Evolutionary conservation across 2,113 vertebrate genomes (phyloP), one percentile per base, ranked within the genome.

Genomic region (Anolis carolinensis): DNA sequence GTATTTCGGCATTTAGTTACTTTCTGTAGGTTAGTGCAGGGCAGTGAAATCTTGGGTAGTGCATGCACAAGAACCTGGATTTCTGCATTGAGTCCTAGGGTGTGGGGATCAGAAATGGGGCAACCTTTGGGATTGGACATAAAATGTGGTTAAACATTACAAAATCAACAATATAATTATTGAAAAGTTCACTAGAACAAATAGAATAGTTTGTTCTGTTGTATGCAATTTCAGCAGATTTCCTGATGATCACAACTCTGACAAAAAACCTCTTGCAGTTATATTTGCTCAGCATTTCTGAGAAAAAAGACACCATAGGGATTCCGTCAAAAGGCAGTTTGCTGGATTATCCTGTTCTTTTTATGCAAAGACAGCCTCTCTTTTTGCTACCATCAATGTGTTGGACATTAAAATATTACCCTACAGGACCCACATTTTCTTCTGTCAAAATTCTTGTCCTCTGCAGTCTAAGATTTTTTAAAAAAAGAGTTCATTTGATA

Each of bases 401-500:
- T 72, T 89, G 86, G 84, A 93, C 68, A 23, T 92, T 89, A 92
- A 90, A 89, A 82, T 59, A 68, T 36, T 83, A 65, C 72, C 75
- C 70, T 2, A 90, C 90, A 84, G 93, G 55, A 67, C 23, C 0
- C 48, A 20, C 80, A 62, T 87, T 81, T 82, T 78, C 76, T 87
- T 82, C 50, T 20, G 74, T 52, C 27, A 85, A 44, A 85, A 90
- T 92, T 87, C 78, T 92, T 87, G 7, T 89, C 67, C 87, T 93
- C 70, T 93, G 25, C 81, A 94, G 67, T 70, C 48, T 93, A 70
- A 89, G 77, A 95, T 84, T 44, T 81, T 81, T 34, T 67, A 16
- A 77, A 48, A 48, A 20, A 92, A 93, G 93, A 87, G 44, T 90
- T 92, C 83, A 55, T 92, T 93, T 93, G 88, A 59, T 82, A 94